phyloP scores from a whole-genome alignment of 2,797 vertebrate genomes.

The Sebastolobus altivelis region DNA sequence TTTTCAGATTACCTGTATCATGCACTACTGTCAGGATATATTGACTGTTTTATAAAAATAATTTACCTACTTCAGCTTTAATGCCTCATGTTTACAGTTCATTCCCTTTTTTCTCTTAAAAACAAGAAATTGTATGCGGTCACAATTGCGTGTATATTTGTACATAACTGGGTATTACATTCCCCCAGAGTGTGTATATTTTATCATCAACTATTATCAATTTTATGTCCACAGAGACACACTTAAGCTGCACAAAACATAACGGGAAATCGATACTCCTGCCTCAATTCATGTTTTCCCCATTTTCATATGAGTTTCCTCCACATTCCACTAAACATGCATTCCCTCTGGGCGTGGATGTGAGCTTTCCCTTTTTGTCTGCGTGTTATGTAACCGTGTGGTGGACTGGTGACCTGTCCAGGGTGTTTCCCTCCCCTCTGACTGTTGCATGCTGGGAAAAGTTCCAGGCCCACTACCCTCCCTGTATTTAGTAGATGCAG shows the following conservation, averaged over 20 bases:
- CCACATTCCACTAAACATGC: conserved; percentile 9
- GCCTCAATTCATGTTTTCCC: too few relatives aligned
- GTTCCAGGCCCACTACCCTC: background rate
- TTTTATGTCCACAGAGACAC: background rate
- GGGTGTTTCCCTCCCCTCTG: conserved; percentile 15
- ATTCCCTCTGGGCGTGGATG: background rate
- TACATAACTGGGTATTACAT: too few relatives aligned
- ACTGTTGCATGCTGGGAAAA: conserved; percentile 22
- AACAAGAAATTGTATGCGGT: background rate
- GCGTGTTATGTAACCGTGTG: conserved; percentile 1
- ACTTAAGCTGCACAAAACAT: background rate
- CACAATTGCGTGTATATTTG: background rate
- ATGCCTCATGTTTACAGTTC: background rate
- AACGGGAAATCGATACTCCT: background rate
- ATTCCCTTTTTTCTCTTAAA: background rate
- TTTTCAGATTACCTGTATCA: too few relatives aligned
- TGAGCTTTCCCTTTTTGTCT: background rate
- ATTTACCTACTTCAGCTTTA: background rate
- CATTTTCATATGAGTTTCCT: background rate
- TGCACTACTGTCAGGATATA: too few relatives aligned
- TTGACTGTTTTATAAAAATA: too few relatives aligned
- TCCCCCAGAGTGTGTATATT: background rate
- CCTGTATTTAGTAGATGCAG: background rate
- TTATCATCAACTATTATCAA: background rate
- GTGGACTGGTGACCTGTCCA: conserved; percentile 21